Base-by-base conservation (phyloP, 2,888 invertebrate species). In the Phorcus lineatus region DNA sequence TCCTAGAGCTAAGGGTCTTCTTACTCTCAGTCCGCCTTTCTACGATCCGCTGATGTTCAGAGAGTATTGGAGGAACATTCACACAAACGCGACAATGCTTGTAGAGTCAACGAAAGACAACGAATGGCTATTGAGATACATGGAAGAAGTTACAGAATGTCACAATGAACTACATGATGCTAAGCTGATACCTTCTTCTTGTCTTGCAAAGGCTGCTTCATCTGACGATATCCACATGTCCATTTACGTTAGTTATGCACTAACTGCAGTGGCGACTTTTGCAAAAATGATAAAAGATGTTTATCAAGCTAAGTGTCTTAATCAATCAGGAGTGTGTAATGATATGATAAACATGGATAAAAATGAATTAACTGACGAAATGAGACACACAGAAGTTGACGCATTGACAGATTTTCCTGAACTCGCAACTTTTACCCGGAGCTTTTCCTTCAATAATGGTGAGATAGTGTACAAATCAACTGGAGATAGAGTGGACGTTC, bases 121-220 rank as follows among this genome's bases (percentile, higher is more conserved):
- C n/a, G 53, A 24, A 28, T 75, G 75, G 75, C 75, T 75, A 13
- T 28, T 53, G 24, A 75, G 22, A 53, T 75, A 75, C 28, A 53
- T 75, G 53, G 75, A 75, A n/a, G 11, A 13, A 53, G 24, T 54
- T 16, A 75, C 53, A 19, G 17, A 11, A 24, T 75, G 75, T 9
- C 2, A 22, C 3, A 47, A 47, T 13, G 7, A 52, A 24, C 7
- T 52, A 28, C 11, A 16, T 28, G 17, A 22, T 9, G 28, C 53
- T 11, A 22, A 52, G 4, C 4, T 75, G 19, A 0, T 9, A 2
- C 53, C 16, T 28, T 0, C 53, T 52, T 54, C 22, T n/a, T 9
- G 22, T 16, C 53, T 52, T 11, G 17, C 11, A 19, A 22, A 22
- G 13, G 52, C 52, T 22, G 52, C 24, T n/a, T 22, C 52, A 17